These are phyloP conservation scores for Homarus americanus DNA, from an alignment of 1,140 invertebrate genomes.

Conservation along the genomic window DNA sequence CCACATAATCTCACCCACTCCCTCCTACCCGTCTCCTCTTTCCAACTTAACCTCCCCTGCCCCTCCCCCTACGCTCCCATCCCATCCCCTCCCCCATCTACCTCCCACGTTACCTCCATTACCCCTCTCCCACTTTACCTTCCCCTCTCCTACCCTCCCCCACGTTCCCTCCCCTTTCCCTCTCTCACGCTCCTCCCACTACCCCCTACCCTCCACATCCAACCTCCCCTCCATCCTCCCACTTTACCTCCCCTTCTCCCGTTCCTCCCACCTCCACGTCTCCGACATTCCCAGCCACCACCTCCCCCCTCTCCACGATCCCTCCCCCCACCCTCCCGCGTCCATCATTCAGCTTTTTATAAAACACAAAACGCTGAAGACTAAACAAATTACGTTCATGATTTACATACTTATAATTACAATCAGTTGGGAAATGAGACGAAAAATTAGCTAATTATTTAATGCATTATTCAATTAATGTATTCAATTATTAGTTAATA, in stretches of 20 bases:
- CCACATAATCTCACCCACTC: background rate
- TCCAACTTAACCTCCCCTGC: too few relatives aligned
- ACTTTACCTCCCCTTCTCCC: background rate
- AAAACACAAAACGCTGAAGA: background rate
- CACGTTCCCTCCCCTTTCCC: background rate
- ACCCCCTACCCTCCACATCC: background rate
- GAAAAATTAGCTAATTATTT: conserved; percentile 47
- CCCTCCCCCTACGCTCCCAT: too few relatives aligned
- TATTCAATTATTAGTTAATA: conserved; percentile 6
- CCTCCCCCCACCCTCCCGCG: background rate
- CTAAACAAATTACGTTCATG: background rate
- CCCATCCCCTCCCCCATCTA: too few relatives aligned
- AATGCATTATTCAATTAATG: conserved; percentile 41
- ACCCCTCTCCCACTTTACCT: background rate
- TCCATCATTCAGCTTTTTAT: background rate
- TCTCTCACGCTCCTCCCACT: background rate
- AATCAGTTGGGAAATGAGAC: conserved; percentile 45
- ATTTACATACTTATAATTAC: conserved; percentile 39
- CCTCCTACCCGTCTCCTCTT: background rate
- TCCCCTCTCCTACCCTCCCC: too few relatives aligned
- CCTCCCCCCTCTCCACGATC: background rate
- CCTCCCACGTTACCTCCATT: too few relatives aligned
- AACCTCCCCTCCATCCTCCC: background rate
- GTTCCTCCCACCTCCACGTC: background rate
- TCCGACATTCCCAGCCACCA: too few relatives aligned